Evolutionary conservation across 2,888 invertebrate species (phyloP).

Genomic region (Schrankia costaestrigalis): DNA sequence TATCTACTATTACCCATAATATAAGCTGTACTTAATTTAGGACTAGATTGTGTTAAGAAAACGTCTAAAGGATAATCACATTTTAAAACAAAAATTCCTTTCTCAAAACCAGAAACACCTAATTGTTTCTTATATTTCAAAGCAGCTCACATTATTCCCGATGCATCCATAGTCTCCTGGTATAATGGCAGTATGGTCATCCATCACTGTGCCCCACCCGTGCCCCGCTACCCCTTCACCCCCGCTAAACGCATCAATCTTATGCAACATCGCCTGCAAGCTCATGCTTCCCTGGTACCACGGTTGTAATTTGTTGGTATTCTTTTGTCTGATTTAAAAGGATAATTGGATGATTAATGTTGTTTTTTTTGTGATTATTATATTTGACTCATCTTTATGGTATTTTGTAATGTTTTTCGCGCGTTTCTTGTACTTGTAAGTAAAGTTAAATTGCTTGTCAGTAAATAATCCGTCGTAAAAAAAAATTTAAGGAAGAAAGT

Average conservation of each 20-base stretch:
- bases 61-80: too few relatives aligned
- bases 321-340: constrained; percentile 21
- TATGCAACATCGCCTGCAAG: constrained; percentile 55
- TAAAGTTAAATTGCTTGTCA: too few relatives aligned
- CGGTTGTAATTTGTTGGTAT: constrained; percentile 33
- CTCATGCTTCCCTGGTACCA: constrained; percentile 55
- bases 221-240: constrained; percentile 11
- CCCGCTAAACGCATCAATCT: constrained; percentile 61
- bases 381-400: too few relatives aligned
- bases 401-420: too few relatives aligned
- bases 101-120: constrained; percentile 12
- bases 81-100: too few relatives aligned
- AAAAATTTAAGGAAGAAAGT: too few relatives aligned
- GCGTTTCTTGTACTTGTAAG: too few relatives aligned
- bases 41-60: too few relatives aligned
- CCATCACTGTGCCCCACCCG: constrained; percentile 42
- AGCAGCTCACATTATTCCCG: constrained; percentile 26
- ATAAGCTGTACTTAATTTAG: too few relatives aligned
- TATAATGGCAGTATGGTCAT: constrained; percentile 45
- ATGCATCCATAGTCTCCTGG: constrained; percentile 39
- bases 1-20: too few relatives aligned
- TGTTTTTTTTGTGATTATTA: background rate
- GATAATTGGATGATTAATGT: constrained; percentile 8
- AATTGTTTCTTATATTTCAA: constrained; percentile 26
- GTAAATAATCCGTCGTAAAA: too few relatives aligned